Conservation (phyloP, 64 coral and sea anemone genomes). For the Hydrozoanthus tunicans region DNA sequence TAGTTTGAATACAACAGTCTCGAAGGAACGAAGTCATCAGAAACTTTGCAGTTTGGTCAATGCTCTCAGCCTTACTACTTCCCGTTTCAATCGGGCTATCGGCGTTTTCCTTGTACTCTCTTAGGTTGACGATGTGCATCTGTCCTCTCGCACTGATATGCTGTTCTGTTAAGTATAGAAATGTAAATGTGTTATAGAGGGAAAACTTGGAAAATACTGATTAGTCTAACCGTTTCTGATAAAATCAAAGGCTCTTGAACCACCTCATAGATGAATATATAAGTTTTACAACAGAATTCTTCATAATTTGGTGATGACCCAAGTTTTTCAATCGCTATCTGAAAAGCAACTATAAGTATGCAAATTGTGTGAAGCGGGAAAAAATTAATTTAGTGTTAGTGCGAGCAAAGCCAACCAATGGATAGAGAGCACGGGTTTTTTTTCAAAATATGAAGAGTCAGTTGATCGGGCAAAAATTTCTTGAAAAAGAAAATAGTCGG, state of each 20-base stretch:
- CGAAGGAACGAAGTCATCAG: not conserved
- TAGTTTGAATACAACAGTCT: slow-evolving; percentile 23
- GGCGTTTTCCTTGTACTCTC: not conserved
- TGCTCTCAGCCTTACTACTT: not conserved
- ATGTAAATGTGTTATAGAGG: not conserved
- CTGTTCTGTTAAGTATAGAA: not conserved
- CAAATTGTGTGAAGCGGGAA: too few relatives aligned
- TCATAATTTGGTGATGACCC: too few relatives aligned
- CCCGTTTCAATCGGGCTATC: not conserved
- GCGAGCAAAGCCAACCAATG: too few relatives aligned
- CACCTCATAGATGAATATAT: too few relatives aligned
- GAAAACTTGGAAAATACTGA: not conserved
- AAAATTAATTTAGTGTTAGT: too few relatives aligned
- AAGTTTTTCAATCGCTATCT: too few relatives aligned
- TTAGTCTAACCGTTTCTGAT: not conserved
- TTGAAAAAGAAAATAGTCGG: too few relatives aligned
- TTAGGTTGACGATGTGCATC: slow-evolving; percentile 21
- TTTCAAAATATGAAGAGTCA: too few relatives aligned
- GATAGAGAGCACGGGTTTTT: too few relatives aligned
- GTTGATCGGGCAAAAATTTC: too few relatives aligned
- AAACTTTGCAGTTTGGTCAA: not conserved
- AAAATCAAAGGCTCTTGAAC: not conserved
- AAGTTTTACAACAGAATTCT: too few relatives aligned
- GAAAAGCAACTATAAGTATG: too few relatives aligned
- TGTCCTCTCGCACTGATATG: slow-evolving; percentile 2